phyloP scores from a whole-genome alignment of 2,113 vertebrate genomes.

The Mormoops blainvillei region DNA sequence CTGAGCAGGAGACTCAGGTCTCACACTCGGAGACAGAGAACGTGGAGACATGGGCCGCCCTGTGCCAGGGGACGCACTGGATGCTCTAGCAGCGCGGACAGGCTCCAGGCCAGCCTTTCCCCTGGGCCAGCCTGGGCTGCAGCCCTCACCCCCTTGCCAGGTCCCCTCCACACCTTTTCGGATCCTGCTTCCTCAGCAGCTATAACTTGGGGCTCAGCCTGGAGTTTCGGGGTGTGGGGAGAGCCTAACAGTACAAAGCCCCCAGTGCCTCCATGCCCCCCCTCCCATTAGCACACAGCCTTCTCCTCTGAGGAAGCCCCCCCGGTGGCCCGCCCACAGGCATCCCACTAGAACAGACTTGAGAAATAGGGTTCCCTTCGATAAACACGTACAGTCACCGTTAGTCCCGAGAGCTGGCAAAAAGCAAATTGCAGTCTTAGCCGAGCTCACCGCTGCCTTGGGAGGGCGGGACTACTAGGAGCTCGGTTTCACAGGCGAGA shows the following conservation, averaged over 20 bases:
- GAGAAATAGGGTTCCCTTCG: not conserved
- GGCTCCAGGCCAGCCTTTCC: not conserved
- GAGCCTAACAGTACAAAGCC: not conserved
- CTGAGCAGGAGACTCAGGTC: not conserved
- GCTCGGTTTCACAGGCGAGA: not conserved
- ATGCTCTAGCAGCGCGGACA: rapidly evolving
- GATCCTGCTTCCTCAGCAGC: not conserved
- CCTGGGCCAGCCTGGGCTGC: rapidly evolving
- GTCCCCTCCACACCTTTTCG: no score
- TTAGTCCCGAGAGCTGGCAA: not conserved
- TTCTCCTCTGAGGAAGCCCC: not conserved
- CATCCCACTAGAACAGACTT: not conserved
- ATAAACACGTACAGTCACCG: not conserved
- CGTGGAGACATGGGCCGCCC: no score
- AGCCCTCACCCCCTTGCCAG: not conserved
- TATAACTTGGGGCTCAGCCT: not conserved
- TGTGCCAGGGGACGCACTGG: rapidly evolving
- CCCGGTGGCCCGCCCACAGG: not conserved
- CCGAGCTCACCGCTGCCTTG: not conserved
- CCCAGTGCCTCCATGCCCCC: rapidly evolving
- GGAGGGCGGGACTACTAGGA: not conserved
- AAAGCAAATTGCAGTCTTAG: not conserved
- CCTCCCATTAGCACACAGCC: rapidly evolving
- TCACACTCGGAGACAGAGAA: not conserved
- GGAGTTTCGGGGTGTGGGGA: not conserved